Percentiles rank a stretch among this genome's conserved stretches.
Evolutionary conservation across 2,888 invertebrate species (phyloP).

Genomic region (Torymus texanus): DNA sequence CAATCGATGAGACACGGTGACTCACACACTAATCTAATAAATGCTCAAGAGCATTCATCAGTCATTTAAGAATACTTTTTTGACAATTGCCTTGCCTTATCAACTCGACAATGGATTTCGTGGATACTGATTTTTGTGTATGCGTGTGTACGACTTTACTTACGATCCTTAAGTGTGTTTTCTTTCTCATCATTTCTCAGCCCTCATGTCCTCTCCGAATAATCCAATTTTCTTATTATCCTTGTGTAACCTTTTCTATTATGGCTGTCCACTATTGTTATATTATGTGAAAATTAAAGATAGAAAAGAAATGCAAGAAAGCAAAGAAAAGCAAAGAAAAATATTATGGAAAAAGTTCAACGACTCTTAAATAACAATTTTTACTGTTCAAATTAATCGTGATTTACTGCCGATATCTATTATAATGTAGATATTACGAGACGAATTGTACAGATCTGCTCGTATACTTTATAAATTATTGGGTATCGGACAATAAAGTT

Average conservation of each 20-base stretch:
- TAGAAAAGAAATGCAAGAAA: conserved; percentile 31
- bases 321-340: conserved; percentile 14
- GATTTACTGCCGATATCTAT: conserved; percentile 50
- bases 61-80: no score
- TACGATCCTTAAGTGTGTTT: conserved; percentile 43
- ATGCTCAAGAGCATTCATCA: no score
- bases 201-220: neutral
- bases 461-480: conserved; percentile 54
- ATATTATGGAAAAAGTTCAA: conserved; percentile 25
- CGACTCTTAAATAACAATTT: conserved; percentile 46
- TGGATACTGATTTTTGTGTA: conserved; percentile 34
- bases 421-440: conserved; percentile 49
- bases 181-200: conserved; percentile 35
- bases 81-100: neutral
- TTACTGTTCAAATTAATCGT: conserved; percentile 45
- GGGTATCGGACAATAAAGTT: conserved; percentile 55
- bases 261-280: conserved; percentile 44
- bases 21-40: no score
- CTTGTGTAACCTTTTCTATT: conserved; percentile 34
- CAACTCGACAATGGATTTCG: conserved; percentile 35
- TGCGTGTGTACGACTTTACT: conserved; percentile 49
- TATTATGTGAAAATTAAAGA: conserved; percentile 39
- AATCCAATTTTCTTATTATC: neutral
- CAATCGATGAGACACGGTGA: no score
- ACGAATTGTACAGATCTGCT: conserved; percentile 50